Base-by-base conservation (phyloP, 2,797 vertebrate genomes). In the Arctocebus calabarensis region DNA sequence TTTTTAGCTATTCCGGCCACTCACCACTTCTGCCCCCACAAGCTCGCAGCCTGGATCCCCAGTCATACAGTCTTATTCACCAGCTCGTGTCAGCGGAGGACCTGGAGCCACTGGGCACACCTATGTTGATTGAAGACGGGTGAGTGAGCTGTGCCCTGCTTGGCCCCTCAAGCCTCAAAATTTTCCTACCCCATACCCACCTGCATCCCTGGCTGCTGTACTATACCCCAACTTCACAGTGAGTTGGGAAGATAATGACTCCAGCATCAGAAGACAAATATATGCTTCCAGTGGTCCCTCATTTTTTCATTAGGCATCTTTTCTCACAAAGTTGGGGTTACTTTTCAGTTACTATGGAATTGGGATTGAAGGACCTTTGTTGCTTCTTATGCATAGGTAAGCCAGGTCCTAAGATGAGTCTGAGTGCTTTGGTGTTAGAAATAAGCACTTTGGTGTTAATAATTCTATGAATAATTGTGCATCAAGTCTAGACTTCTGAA, bases 51-150 rank as follows among this genome's bases (percentile, higher is more conserved):
- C 98, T 99, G 83, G 99, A 99, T 97, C 99, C 99, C 6, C 99
- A 99, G 98, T 99, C 99, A 5, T 99, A 99, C 96, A 98, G 99
- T 2, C 98, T 99, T 79, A 99, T 99, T 98, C 98, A 99, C 97
- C 99, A 99, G 98, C 98, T 99, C 95, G 98, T 99, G 97, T 99
- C 99, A 1, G 99, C 99, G 0, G 99, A 99, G 96, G 99, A 99
- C 97, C 98, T 99, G 98, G 99, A 99, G 81, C 99, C 99, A 0
- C 98, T 99, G 10, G 98, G 98, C 93, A 99, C 99, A 0, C 99
- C 99, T 0, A 99, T 99, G 99, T 99, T 99, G 88, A 99, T 99
- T 17, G 99, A 99, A 97, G 99, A 99, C 2, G 99, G 99, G 99
- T 99, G 97, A 99, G 99, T 98, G n/a, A 0, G 9, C 1, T 1